phyloP scores from a whole-genome alignment of 2,797 vertebrate genomes.

The Xerus rutilus region DNA sequence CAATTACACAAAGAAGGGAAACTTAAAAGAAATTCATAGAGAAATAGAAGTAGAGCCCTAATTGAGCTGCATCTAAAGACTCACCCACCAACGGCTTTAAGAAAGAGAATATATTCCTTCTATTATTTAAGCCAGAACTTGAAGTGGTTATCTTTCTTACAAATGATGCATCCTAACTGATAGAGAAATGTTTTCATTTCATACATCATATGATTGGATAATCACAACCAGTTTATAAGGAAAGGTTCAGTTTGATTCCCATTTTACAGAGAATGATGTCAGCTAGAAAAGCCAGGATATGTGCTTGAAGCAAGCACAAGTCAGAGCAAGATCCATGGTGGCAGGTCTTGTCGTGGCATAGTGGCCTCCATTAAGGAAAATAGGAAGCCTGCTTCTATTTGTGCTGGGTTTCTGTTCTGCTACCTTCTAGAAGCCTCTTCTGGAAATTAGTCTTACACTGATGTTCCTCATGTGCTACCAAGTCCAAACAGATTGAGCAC shows the following conservation, averaged over 20 bases:
- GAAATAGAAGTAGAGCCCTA: neutral
- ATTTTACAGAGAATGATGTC: neutral
- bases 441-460: neutral
- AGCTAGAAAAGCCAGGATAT: neutral
- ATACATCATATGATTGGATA: neutral
- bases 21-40: neutral
- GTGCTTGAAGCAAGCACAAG: neutral
- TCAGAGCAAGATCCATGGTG: neutral
- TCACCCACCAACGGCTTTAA: neutral
- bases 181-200: neutral
- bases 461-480: neutral
- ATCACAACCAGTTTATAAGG: neutral
- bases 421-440: neutral
- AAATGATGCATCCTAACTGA: neutral
- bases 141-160: constrained; percentile 5
- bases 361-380: neutral
- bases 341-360: neutral
- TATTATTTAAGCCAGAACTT: constrained; percentile 1
- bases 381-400: neutral
- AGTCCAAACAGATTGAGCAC: neutral
- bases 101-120: neutral
- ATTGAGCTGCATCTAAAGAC: neutral
- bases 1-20: neutral
- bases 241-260: neutral
- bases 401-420: neutral